Conservation (phyloP, 2,113 vertebrate genomes). For the Sebastes schlegelii region DNA sequence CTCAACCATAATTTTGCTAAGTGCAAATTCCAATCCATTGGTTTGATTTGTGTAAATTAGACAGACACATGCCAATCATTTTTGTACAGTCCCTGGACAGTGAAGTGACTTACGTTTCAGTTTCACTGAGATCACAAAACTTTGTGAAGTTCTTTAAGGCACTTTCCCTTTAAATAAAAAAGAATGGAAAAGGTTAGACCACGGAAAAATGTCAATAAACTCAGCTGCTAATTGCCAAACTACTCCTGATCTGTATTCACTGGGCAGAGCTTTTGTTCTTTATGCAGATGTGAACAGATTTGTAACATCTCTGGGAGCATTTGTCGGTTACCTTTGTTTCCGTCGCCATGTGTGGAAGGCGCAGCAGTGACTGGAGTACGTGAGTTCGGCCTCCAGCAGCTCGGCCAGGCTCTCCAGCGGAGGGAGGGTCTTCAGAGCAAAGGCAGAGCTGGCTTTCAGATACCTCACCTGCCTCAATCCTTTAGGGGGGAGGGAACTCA, state of each 20-base stretch:
- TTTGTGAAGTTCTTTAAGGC: constrained; percentile 88
- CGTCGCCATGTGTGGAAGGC: constrained; percentile 87
- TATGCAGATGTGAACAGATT: constrained; percentile 46
- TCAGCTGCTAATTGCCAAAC: constrained; percentile 31
- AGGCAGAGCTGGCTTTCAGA: constrained; percentile 86
- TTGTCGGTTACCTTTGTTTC: constrained; percentile 75
- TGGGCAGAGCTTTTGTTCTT: constrained; percentile 5
- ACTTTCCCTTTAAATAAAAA: constrained; percentile 84
- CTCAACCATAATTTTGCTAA: background rate
- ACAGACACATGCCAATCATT: background rate
- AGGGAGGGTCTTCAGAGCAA: constrained; percentile 90
- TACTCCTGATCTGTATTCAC: constrained; percentile 37
- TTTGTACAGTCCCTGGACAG: background rate
- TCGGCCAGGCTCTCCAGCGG: constrained; percentile 87
- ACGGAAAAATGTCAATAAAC: constrained; percentile 26
- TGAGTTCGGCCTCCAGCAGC: constrained; percentile 88
- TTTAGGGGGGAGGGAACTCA: constrained; percentile 86
- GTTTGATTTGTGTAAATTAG: background rate
- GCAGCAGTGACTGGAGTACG: constrained; percentile 95
- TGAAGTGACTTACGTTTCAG: constrained; percentile 85
- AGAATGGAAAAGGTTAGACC: constrained; percentile 43
- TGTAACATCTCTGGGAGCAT: background rate
- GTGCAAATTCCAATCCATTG: background rate
- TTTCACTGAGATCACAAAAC: constrained; percentile 84
- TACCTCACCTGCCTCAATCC: constrained; percentile 88